These are phyloP conservation scores for Coluber constrictor DNA, from an alignment of 2,797 vertebrate genomes.

Conservation along the genomic window DNA sequence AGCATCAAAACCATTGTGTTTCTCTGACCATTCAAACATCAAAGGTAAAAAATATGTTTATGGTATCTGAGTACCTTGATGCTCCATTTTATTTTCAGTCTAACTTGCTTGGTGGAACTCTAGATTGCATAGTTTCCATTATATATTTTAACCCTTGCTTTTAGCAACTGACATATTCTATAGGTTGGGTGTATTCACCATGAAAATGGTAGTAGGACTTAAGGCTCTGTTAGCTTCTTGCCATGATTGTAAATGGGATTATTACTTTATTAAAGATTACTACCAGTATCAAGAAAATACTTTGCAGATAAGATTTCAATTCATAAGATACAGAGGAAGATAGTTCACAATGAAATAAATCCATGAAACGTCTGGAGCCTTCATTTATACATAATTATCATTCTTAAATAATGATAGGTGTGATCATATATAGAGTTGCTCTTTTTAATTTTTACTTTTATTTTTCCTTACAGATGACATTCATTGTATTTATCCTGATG, in stretches of 20 bases:
- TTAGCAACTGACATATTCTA: background rate
- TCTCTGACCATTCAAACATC: background rate
- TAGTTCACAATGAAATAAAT: background rate
- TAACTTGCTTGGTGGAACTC: background rate
- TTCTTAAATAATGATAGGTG: no score
- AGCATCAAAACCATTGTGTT: background rate
- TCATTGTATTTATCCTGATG: background rate
- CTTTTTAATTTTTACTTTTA: background rate
- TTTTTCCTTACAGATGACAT: constrained; percentile 21
- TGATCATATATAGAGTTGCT: background rate
- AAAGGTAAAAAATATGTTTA: background rate
- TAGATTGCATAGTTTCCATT: background rate
- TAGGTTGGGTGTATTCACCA: background rate
- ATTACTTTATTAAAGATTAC: background rate
- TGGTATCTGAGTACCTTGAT: background rate
- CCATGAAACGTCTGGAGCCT: background rate
- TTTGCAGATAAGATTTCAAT: background rate
- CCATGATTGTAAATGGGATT: background rate
- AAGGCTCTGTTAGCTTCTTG: background rate
- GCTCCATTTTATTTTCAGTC: background rate
- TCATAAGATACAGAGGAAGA: background rate
- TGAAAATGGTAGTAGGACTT: background rate
- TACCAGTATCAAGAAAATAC: background rate
- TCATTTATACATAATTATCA: background rate
- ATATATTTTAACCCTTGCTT: background rate